Percentiles rank a stretch among this genome's conserved stretches.
Conservation (phyloP, 1,140 invertebrate species). For the Bombus waltoni region DNA sequence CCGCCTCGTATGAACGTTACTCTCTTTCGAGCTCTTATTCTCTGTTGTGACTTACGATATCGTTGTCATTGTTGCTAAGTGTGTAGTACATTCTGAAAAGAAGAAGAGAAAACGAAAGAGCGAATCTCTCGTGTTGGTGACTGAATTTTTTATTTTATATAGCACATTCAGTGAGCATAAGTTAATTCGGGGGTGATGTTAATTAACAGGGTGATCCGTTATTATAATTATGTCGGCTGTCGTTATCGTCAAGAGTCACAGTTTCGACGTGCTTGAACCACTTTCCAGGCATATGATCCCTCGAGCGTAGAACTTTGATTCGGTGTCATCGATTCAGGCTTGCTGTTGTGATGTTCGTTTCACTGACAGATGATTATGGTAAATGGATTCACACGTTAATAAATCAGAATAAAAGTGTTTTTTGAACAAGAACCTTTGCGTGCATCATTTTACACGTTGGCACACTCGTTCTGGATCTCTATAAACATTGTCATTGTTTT, state of each 20-base stretch:
- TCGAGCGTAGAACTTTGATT: conserved; percentile 1
- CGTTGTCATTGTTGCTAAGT: neutral
- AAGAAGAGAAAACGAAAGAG: neutral
- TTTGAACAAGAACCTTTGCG: neutral
- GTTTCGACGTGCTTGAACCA: conserved; percentile 47
- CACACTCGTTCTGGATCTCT: neutral
- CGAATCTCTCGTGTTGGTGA: neutral
- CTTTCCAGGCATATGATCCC: neutral
- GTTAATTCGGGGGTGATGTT: neutral
- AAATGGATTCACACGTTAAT: conserved; percentile 16
- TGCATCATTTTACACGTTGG: neutral
- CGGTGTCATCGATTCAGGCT: conserved; percentile 51
- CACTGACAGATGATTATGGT: conserved; percentile 75
- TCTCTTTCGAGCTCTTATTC: neutral
- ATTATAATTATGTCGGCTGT: conserved; percentile 48
- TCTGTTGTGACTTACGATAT: neutral
- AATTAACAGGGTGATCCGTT: conserved; percentile 5
- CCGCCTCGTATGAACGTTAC: neutral
- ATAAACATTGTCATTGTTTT: neutral
- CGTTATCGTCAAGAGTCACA: conserved; percentile 55
- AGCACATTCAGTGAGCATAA: neutral
- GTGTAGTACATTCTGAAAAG: neutral
- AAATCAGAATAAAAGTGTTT: neutral
- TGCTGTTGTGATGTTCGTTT: conserved; percentile 77
- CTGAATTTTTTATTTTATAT: neutral